Evolutionary conservation across 2,113 vertebrate species (phyloP).

Genomic region (Etheostoma cragini): DNA sequence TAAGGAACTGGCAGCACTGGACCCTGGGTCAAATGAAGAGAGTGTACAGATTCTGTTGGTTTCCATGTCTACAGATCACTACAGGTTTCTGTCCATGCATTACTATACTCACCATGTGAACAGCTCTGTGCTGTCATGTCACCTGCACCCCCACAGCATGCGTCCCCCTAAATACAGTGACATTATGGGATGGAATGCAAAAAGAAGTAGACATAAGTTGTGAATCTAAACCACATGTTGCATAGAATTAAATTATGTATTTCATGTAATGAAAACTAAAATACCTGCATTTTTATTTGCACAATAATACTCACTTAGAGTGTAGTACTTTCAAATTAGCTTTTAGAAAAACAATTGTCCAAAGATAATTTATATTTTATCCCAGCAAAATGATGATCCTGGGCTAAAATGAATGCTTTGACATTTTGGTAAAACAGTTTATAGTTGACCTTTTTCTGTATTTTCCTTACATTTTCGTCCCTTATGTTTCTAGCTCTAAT

Average conservation of each 20-base stretch:
- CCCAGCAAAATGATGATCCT: neutral
- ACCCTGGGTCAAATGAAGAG: constrained; percentile 5
- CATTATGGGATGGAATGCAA: neutral
- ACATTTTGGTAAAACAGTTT: too few relatives aligned
- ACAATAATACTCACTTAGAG: neutral
- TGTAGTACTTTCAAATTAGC: too few relatives aligned
- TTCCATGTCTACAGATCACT: neutral
- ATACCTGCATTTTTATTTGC: too few relatives aligned
- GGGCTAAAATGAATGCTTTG: too few relatives aligned
- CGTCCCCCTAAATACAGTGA: constrained; percentile 1
- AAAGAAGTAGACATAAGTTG: neutral
- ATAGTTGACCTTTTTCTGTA: too few relatives aligned
- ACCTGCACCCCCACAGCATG: neutral
- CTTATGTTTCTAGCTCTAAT: too few relatives aligned
- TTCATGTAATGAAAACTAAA: neutral
- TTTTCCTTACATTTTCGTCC: too few relatives aligned
- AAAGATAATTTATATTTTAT: neutral
- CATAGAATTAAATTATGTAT: neutral
- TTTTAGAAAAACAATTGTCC: neutral
- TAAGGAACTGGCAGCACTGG: neutral
- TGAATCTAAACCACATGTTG: neutral
- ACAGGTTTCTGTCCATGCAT: neutral
- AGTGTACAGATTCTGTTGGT: neutral
- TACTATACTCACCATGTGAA: constrained; percentile 37
- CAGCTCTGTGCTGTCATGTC: neutral